These are phyloP conservation scores for Ascaphus truei DNA, from an alignment of 2,113 vertebrate species.

Conservation along the genomic window DNA sequence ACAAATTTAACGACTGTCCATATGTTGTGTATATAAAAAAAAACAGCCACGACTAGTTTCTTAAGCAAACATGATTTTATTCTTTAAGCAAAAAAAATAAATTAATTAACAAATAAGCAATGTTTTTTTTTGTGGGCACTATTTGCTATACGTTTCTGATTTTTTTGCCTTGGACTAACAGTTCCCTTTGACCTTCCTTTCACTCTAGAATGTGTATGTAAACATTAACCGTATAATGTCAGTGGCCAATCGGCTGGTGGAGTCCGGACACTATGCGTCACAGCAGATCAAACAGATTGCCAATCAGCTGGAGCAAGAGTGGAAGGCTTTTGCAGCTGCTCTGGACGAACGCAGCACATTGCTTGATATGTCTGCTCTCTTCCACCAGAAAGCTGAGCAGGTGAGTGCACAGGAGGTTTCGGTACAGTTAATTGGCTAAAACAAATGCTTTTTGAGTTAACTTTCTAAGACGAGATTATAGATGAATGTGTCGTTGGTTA, in stretches of 20 bases:
- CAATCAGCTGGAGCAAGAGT: conserved; percentile 91
- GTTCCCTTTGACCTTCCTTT: neutral
- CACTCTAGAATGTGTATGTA: conserved; percentile 89
- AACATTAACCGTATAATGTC: conserved; percentile 98
- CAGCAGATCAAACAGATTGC: conserved; percentile 98
- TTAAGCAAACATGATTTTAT: no score
- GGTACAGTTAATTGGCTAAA: no score
- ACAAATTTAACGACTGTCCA: no score
- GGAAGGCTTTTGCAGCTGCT: conserved; percentile 94
- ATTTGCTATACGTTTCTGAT: neutral
- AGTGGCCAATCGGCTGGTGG: conserved; percentile 87
- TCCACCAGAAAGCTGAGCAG: conserved; percentile 97
- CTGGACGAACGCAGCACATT: conserved; percentile 92
- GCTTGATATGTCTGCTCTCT: conserved; percentile 92
- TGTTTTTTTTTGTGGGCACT: neutral
- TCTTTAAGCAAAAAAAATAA: no score
- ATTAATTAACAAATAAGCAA: no score
- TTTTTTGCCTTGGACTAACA: neutral
- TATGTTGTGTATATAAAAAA: no score
- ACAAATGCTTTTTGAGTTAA: no score
- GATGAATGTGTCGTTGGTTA: no score
- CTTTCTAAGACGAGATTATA: no score
- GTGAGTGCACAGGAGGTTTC: conserved; percentile 57
- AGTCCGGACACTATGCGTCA: conserved; percentile 92
- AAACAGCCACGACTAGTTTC: no score